Percentiles rank a stretch among this genome's conserved stretches.
Evolutionary conservation across 2,888 invertebrate genomes (phyloP).

Genomic region (Spatulosminthurus flaviceps): DNA sequence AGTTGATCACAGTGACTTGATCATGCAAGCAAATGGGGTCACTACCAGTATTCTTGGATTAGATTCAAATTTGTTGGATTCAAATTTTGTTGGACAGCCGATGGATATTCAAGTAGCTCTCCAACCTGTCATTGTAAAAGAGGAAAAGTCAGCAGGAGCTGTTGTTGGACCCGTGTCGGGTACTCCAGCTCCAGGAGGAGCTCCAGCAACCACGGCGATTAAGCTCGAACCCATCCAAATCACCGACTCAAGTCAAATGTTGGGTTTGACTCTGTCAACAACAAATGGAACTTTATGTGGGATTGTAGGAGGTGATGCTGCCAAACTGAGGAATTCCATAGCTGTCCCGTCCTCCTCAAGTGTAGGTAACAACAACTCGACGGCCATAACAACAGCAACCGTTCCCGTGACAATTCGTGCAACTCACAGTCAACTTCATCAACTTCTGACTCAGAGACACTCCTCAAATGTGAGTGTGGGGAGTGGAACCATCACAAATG

Average conservation of each 20-base stretch:
- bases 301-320: constrained; percentile 11
- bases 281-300: constrained; percentile 28
- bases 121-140: constrained; percentile 32
- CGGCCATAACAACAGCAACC: constrained; percentile 16
- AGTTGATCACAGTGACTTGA: neutral
- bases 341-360: constrained; percentile 18
- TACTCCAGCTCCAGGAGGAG: neutral
- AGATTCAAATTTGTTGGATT: constrained; percentile 45
- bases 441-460: constrained; percentile 54
- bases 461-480: constrained; percentile 45
- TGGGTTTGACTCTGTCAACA: constrained; percentile 42
- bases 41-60: constrained; percentile 36
- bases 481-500: constrained; percentile 16
- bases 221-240: constrained; percentile 39
- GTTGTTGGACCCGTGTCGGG: neutral
- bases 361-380: constrained; percentile 29
- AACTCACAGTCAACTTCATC: constrained; percentile 53
- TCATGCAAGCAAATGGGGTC: constrained; percentile 3
- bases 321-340: constrained; percentile 25
- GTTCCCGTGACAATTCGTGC: constrained; percentile 43
- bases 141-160: neutral
- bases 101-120: constrained; percentile 42
- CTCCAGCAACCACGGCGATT: constrained; percentile 1
- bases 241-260: constrained; percentile 21
- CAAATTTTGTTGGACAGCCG: constrained; percentile 42